Percentiles rank a stretch among this genome's conserved stretches.
Conservation (phyloP, 1,140 invertebrate genomes). For the Drosophila insularis region DNA sequence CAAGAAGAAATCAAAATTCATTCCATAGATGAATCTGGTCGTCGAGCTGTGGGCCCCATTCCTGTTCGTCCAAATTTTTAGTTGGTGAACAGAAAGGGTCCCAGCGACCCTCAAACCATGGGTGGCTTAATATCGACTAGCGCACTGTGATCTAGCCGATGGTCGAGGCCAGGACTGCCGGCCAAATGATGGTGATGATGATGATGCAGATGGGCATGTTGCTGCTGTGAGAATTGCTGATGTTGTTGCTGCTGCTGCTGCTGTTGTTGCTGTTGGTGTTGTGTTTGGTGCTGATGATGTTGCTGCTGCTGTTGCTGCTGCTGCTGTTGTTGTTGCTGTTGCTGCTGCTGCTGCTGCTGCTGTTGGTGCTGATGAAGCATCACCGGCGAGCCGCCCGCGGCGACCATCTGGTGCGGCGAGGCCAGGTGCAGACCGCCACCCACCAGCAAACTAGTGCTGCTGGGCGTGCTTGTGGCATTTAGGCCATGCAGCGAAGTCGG, state of each 20-base stretch:
- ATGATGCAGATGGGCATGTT: conserved; percentile 72
- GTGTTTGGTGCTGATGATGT: conserved; percentile 37
- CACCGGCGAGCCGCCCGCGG: conserved; percentile 80
- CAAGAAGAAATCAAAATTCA: neutral
- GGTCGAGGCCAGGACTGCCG: conserved; percentile 68
- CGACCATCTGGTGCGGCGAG: conserved; percentile 80
- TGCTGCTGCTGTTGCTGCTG: conserved; percentile 52
- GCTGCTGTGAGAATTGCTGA: conserved; percentile 71
- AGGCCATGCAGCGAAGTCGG: conserved; percentile 75
- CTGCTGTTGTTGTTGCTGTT: conserved; percentile 44
- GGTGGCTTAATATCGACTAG: conserved; percentile 81
- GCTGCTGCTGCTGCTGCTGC: conserved; percentile 58
- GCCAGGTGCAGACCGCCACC: conserved; percentile 73
- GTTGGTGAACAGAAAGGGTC: conserved; percentile 81
- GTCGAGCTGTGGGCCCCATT: conserved; percentile 54
- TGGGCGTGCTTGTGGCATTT: conserved; percentile 71
- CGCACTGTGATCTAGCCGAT: conserved; percentile 62
- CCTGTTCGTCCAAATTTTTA: conserved; percentile 44
- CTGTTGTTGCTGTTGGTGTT: conserved; percentile 52
- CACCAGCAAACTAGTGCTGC: conserved; percentile 57
- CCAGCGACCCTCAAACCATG: conserved; percentile 82
- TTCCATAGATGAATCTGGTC: neutral
- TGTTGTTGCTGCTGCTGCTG: conserved; percentile 61
- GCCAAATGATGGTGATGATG: conserved; percentile 75
- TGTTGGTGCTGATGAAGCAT: conserved; percentile 78